Evolutionary conservation across 1,140 invertebrate species (phyloP).

Genomic region (Solen grandis): DNA sequence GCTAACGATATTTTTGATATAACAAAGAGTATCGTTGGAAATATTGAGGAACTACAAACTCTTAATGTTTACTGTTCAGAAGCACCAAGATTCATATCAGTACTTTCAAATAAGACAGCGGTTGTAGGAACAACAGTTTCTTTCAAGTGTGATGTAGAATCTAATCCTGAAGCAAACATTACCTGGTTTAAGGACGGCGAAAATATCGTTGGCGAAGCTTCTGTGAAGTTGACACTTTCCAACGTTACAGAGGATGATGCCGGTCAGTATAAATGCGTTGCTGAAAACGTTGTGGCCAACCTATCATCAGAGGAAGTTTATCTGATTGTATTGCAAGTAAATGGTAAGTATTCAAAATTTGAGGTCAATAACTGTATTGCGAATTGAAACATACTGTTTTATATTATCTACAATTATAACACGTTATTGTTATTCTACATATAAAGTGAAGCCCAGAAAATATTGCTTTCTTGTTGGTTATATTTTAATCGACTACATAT

Average conservation of each 20-base stretch:
- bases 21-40: neutral
- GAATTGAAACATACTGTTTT: too few relatives aligned
- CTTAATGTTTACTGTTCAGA: constrained; percentile 19
- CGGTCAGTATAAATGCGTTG: neutral
- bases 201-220: neutral
- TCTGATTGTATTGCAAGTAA: neutral
- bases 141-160: constrained; percentile 9
- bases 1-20: neutral
- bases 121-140: neutral
- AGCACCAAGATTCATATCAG: neutral
- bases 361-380: too few relatives aligned
- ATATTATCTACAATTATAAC: too few relatives aligned
- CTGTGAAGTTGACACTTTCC: neutral
- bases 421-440: too few relatives aligned
- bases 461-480: too few relatives aligned
- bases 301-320: neutral
- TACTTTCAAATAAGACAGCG: constrained; percentile 8
- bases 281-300: constrained; percentile 16
- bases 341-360: too few relatives aligned
- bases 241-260: constrained; percentile 7
- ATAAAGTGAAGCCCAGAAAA: too few relatives aligned
- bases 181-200: constrained; percentile 10
- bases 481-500: too few relatives aligned
- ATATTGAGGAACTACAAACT: neutral
- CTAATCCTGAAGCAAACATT: neutral